Percentiles rank a stretch among this genome's conserved stretches.
phyloP scores from a whole-genome alignment of 2,888 invertebrate genomes.

The Eristalis tenax region DNA sequence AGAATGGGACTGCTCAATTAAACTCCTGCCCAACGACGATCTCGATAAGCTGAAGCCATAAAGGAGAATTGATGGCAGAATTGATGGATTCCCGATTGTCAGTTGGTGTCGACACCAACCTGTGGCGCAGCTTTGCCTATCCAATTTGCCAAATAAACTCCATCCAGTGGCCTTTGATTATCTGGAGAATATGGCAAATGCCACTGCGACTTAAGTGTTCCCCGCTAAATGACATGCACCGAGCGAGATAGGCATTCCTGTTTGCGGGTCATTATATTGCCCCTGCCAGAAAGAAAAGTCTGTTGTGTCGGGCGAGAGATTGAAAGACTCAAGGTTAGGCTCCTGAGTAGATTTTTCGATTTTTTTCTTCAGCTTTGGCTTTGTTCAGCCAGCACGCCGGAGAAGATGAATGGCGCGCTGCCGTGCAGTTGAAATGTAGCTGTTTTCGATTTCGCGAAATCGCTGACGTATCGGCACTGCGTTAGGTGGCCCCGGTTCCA shows the following conservation, averaged over 20 bases:
- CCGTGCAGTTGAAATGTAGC: slow-evolving; percentile 5
- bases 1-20: not conserved
- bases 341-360: not conserved
- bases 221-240: slow-evolving; percentile 4
- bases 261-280: slow-evolving; percentile 31
- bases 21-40: not conserved
- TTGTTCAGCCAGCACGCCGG: not conserved
- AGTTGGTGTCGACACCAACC: not conserved
- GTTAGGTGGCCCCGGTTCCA: slow-evolving; percentile 13
- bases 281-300: slow-evolving; percentile 20
- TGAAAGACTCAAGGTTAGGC: slow-evolving; percentile 37
- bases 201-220: not conserved
- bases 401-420: slow-evolving; percentile 52
- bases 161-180: slow-evolving; percentile 7
- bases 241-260: slow-evolving; percentile 28
- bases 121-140: slow-evolving; percentile 1
- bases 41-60: not conserved
- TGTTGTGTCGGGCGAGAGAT: not conserved
- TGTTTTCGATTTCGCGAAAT: slow-evolving; percentile 23
- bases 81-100: not conserved
- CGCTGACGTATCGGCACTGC: slow-evolving; percentile 34
- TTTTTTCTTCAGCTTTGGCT: not conserved
- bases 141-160: not conserved
- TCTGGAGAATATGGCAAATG: slow-evolving; percentile 1
- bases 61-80: slow-evolving; percentile 3